Evolutionary conservation across 2,888 invertebrate genomes (phyloP).

Genomic region (Alitta virens): DNA sequence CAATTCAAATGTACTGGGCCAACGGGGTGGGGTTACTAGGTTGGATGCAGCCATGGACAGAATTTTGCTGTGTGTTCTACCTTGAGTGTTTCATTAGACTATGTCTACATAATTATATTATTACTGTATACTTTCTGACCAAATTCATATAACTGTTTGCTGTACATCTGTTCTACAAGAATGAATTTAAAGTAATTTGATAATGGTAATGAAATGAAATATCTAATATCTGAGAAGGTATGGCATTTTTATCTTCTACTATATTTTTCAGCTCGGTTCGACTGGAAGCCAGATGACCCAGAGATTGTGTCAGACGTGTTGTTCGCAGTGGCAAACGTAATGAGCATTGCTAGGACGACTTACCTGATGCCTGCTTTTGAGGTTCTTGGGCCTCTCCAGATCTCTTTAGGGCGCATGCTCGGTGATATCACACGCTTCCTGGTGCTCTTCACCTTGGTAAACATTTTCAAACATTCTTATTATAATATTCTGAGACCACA

Average conservation of each 20-base stretch:
- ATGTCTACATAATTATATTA: too few species aligned
- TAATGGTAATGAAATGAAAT: too few species aligned
- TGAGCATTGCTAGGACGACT: conserved; percentile 56
- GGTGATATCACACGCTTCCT: conserved; percentile 57
- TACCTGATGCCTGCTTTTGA: conserved; percentile 58
- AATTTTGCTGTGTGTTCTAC: too few species aligned
- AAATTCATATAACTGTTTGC: background rate
- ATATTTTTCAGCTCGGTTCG: conserved; percentile 50
- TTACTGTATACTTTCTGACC: too few species aligned
- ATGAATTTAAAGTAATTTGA: too few species aligned
- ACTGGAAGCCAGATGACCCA: conserved; percentile 55
- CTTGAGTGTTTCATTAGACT: too few species aligned
- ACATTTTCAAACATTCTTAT: conserved; percentile 16
- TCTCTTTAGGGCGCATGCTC: conserved; percentile 56
- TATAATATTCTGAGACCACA: too few species aligned
- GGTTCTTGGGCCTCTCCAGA: conserved; percentile 56
- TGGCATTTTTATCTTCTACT: background rate
- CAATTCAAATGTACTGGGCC: too few species aligned
- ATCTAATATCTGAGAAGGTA: background rate
- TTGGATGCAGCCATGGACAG: too few species aligned
- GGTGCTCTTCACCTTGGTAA: conserved; percentile 55
- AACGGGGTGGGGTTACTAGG: too few species aligned
- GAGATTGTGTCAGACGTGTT: conserved; percentile 56
- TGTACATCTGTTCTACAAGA: background rate
- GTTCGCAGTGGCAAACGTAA: conserved; percentile 57